phyloP scores from a whole-genome alignment of 2,797 vertebrate species.

The Rhinoraja longicauda region DNA sequence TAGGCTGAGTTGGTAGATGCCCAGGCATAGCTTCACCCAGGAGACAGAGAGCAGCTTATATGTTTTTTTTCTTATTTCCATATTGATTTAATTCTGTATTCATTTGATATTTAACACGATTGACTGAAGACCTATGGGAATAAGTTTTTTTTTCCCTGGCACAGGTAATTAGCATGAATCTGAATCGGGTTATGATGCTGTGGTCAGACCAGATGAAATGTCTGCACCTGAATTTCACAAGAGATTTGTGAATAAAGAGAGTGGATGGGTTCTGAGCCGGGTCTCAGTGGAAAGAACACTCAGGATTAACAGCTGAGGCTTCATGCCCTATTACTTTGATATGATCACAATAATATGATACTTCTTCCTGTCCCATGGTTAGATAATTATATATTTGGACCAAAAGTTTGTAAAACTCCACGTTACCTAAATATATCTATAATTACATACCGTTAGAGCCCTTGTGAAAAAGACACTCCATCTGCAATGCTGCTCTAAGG shows the following conservation, averaged over 20 bases:
- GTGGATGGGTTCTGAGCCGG: not conserved
- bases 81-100: conserved; percentile 38
- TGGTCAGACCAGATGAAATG: not conserved
- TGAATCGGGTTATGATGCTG: not conserved
- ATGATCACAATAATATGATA: not conserved
- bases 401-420: not conserved
- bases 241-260: not conserved
- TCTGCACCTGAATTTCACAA: not conserved
- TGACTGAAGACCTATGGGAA: conserved; percentile 22
- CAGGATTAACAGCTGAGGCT: not conserved
- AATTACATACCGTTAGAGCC: not conserved
- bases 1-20: not conserved
- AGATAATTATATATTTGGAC: not conserved
- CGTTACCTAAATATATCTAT: not conserved
- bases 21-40: not conserved
- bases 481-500: not conserved
- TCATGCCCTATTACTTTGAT: not conserved
- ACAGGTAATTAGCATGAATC: not conserved
- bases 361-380: not conserved
- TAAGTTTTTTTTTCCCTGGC: not conserved
- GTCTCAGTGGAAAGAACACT: not conserved
- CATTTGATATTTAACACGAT: conserved; percentile 33
- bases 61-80: conserved; percentile 30
- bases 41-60: conserved; percentile 20
- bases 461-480: not conserved